Percentiles rank a stretch among this genome's conserved stretches.
phyloP scores from a whole-genome alignment of 2,113 vertebrate species.

The Rafetus swinhoei region DNA sequence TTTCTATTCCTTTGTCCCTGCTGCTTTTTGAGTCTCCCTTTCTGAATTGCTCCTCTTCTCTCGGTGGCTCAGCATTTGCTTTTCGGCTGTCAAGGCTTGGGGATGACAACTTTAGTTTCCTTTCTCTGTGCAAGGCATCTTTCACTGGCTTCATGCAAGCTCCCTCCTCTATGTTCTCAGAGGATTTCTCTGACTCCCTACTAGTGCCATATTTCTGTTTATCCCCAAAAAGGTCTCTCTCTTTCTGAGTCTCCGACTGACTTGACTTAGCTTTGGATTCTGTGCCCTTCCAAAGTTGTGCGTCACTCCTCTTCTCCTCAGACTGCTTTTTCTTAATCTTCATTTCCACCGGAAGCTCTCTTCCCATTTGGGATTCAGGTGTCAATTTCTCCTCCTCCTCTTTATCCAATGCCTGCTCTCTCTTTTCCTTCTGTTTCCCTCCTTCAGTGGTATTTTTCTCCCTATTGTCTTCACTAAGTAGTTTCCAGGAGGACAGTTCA shows the following conservation, averaged over 20 bases:
- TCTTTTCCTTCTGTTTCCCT: slow-evolving; percentile 7
- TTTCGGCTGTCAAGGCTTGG: not conserved
- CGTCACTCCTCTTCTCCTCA: not conserved
- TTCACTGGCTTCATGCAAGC: rapidly evolving
- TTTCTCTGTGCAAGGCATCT: not conserved
- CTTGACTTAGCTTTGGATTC: not conserved
- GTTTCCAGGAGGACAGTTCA: slow-evolving; percentile 73
- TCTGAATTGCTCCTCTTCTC: not conserved
- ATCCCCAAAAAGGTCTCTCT: not conserved
- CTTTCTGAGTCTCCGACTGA: not conserved
- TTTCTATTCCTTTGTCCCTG: not conserved
- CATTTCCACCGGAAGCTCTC: slow-evolving; percentile 66
- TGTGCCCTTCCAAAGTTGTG: not conserved
- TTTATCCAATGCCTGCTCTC: not conserved
- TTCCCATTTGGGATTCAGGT: slow-evolving; percentile 48
- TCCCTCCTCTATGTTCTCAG: not conserved
- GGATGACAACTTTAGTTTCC: not conserved
- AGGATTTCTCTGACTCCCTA: not conserved
- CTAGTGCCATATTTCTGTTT: not conserved
- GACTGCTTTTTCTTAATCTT: slow-evolving; percentile 68
- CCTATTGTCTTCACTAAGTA: slow-evolving; percentile 14
- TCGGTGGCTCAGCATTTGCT: not conserved
- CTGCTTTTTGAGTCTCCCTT: slow-evolving; percentile 8
- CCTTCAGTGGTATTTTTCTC: slow-evolving; percentile 21
- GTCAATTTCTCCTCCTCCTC: slow-evolving; percentile 26